Percentiles rank a stretch among this genome's conserved stretches.
phyloP scores from a whole-genome alignment of 2,888 invertebrate species.

The Mycalesis mineus region DNA sequence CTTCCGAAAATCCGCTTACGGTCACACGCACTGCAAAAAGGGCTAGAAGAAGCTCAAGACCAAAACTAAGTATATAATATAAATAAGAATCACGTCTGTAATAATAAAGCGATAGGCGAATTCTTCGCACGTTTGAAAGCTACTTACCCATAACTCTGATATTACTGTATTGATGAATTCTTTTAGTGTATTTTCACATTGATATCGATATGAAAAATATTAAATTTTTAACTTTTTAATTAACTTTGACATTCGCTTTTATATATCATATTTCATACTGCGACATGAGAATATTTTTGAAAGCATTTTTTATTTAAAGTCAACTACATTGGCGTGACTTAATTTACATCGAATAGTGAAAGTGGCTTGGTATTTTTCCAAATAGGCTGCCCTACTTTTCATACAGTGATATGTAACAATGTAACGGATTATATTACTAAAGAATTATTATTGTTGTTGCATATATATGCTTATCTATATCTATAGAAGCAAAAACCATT shows the following conservation, averaged over 20 bases:
- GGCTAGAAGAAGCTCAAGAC: no score
- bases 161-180: slow-evolving; percentile 26
- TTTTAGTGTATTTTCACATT: background rate
- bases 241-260: background rate
- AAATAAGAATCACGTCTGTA: slow-evolving; percentile 78
- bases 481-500: no score
- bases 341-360: background rate
- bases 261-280: background rate
- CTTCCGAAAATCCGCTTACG: no score
- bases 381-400: no score
- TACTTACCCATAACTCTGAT: slow-evolving; percentile 66
- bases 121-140: slow-evolving; percentile 71
- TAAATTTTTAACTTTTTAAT: background rate
- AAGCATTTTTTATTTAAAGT: background rate
- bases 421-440: no score
- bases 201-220: background rate
- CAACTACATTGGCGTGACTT: background rate
- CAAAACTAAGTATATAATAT: slow-evolving; percentile 69
- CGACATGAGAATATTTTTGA: background rate
- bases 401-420: background rate
- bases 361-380: no score
- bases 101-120: slow-evolving; percentile 68
- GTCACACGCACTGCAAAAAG: no score
- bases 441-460: no score
- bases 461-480: no score